These are phyloP conservation scores for Orthosia gothica DNA, from an alignment of 2,888 invertebrate species.

Conservation along the genomic window DNA sequence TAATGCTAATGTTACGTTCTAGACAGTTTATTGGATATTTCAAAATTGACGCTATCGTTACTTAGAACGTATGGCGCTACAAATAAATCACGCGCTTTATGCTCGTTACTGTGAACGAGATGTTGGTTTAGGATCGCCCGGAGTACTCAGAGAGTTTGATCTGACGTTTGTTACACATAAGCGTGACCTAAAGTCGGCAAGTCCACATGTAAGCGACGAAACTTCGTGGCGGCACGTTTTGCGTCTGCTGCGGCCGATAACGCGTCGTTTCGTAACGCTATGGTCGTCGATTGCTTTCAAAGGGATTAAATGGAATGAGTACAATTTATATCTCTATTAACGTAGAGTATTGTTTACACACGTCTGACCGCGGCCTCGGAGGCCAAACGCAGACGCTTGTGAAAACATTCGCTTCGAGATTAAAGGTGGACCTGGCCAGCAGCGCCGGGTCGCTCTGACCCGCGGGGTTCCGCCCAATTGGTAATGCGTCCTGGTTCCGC, in stretches of 20 bases:
- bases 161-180: conserved; percentile 69
- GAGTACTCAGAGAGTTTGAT: conserved; percentile 69
- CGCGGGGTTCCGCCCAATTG: conserved; percentile 61
- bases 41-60: conserved; percentile 75
- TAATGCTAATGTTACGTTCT: conserved; percentile 79
- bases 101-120: conserved; percentile 53
- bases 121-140: conserved; percentile 79
- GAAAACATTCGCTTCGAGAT: conserved; percentile 89
- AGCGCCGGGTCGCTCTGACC: conserved; percentile 76
- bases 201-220: conserved; percentile 69
- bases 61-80: conserved; percentile 49
- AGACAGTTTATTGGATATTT: conserved; percentile 79
- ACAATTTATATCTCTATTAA: conserved; percentile 91
- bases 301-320: conserved; percentile 88
- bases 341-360: conserved; percentile 89
- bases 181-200: conserved; percentile 53
- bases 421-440: conserved; percentile 86
- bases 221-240: conserved; percentile 72
- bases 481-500: conserved; percentile 48
- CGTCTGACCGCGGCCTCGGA: conserved; percentile 84
- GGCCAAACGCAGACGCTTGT: conserved; percentile 86
- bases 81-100: conserved; percentile 63
- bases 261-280: conserved; percentile 80
- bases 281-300: conserved; percentile 85
- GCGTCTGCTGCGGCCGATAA: conserved; percentile 81